Conservation (phyloP, 2,113 vertebrate genomes). For the Boulengeromyrus knoepffleri region DNA sequence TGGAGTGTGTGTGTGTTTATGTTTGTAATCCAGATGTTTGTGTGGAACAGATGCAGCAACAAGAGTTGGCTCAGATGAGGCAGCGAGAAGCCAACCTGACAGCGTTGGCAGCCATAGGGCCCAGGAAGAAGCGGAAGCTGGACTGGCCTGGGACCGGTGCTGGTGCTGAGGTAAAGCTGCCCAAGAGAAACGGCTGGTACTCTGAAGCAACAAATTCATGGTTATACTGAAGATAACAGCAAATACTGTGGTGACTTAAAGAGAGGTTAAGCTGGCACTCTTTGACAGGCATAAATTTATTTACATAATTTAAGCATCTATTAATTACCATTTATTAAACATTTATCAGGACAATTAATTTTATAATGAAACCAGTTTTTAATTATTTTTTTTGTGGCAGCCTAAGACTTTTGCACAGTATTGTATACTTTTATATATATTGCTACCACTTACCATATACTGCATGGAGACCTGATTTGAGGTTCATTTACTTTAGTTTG, state of each 20-base stretch:
- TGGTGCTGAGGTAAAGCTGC: conserved; percentile 73
- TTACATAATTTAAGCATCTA: neutral
- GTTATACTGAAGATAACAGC: neutral
- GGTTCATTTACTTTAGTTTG: too few relatives aligned
- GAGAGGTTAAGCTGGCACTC: neutral
- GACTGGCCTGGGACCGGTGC: conserved; percentile 75
- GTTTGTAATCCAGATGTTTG: neutral
- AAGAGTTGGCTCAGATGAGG: conserved; percentile 90
- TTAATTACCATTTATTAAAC: neutral
- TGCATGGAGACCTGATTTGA: neutral
- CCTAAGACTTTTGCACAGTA: neutral
- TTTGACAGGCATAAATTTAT: neutral
- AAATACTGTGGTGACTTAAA: neutral
- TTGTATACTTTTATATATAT: neutral
- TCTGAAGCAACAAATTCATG: neutral
- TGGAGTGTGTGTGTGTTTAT: neutral
- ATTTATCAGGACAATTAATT: neutral
- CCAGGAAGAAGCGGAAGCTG: conserved; percentile 86
- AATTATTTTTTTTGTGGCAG: neutral
- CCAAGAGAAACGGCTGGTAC: neutral
- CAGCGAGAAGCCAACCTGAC: conserved; percentile 93
- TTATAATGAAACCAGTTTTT: neutral
- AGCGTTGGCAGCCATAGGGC: conserved; percentile 87
- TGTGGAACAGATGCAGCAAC: conserved; percentile 85
- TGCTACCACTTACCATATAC: neutral